Conservation (phyloP, 2,888 invertebrate species). For the Cordylochernes scorpioides region DNA sequence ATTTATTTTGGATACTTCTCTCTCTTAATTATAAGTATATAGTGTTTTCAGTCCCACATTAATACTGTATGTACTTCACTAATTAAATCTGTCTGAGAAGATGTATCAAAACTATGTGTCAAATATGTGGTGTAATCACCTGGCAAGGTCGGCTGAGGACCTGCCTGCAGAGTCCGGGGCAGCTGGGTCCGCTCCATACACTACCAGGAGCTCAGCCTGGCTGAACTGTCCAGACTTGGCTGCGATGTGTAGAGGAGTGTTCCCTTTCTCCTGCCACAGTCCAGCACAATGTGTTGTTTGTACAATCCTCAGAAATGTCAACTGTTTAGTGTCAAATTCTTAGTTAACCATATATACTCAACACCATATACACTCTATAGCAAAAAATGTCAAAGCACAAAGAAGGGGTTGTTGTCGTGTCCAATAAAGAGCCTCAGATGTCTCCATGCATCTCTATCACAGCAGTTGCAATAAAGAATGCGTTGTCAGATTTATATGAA, state of each 20-base stretch:
- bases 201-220: constrained; percentile 41
- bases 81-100: background rate
- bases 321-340: background rate
- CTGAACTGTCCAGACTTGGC: constrained; percentile 10
- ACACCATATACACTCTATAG: too few species aligned
- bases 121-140: constrained; percentile 32
- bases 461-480: too few species aligned
- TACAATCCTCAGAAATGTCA: background rate
- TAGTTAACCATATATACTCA: background rate
- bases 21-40: too few species aligned
- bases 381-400: too few species aligned
- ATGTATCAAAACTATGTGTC: background rate
- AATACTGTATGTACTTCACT: too few species aligned
- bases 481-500: too few species aligned
- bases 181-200: constrained; percentile 91
- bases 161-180: constrained; percentile 86
- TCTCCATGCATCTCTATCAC: too few species aligned
- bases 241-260: constrained; percentile 10
- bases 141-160: constrained; percentile 85
- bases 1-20: too few species aligned
- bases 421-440: too few species aligned
- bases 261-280: constrained; percentile 9
- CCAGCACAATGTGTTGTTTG: background rate
- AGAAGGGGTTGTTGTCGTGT: too few species aligned
- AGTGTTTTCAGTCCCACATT: too few species aligned